Base-by-base conservation (phyloP, 2,888 invertebrate genomes). In the Hydropsyche betteni region DNA sequence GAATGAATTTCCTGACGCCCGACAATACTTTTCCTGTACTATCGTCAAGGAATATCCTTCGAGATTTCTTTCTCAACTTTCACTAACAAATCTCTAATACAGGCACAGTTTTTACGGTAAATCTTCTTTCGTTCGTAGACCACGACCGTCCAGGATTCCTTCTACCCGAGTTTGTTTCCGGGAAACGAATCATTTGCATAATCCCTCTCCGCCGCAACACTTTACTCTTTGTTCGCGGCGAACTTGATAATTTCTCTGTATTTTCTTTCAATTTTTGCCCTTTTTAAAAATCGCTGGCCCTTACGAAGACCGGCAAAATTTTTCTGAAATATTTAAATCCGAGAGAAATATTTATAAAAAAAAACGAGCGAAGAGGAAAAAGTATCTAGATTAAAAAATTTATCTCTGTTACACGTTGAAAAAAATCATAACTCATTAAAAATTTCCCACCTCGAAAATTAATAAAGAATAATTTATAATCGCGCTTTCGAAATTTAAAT, bases 221-320 rank as follows among this genome's bases (percentile, higher is more conserved):
- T 70, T 70, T 52, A 53, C 70, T 70, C 70, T 70, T 70, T 70
- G 70, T 70, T 70, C 50, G 70, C 70, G 10, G 64, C 34, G 53
- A 70, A 53, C 70, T 70, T 70, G 70, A 70, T 70, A 70, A 70
- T 64, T 70, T 70, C 70, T 70, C 53, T 12, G 70, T 70, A 53
- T 70, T 70, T 70, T 70, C 70, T 70, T 70, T 70, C 53, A 70
- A 70, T 70, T 70, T 53, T 70, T 70, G 64, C 64, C 64, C 64
- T 64, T 64, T 61, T 33, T 33, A 64, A 61, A 64, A 64, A 64
- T 64, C 36, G 36, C 64, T 36, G 36, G 34, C 64, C 34, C 64
- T 12, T 34, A 10, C 36, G n/a, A 34, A 64, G 64, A 64, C 34
- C 64, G 55, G 64, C 36, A 10, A 36, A 64, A 36, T 36, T 64